Evolutionary conservation across 2,113 vertebrate species (phyloP).

Genomic region (Cyanoderma ruficeps): DNA sequence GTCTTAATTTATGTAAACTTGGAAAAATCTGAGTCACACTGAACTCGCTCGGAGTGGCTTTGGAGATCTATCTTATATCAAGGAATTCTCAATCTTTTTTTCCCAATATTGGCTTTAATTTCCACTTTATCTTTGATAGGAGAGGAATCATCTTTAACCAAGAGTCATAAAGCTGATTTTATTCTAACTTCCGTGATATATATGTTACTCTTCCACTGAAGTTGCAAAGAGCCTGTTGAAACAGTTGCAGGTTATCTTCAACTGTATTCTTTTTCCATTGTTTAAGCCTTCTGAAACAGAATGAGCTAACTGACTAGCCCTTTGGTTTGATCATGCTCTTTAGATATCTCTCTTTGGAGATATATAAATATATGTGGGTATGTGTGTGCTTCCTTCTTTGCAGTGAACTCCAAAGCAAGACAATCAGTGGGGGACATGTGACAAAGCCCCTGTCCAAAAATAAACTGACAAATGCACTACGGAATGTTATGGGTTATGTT

Average conservation of each 20-base stretch:
- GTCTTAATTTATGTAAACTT: not conserved
- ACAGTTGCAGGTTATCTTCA: not conserved
- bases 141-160: not conserved
- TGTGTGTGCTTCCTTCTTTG: not conserved
- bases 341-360: not conserved
- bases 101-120: not conserved
- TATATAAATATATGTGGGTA: rapidly evolving
- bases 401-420: not conserved
- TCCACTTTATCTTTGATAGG: not conserved
- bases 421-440: not conserved
- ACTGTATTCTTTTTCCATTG: not conserved
- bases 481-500: not conserved
- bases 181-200: not conserved
- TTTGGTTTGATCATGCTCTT: not conserved
- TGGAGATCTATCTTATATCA: not conserved
- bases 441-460: not conserved
- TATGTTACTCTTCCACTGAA: not conserved
- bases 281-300: not conserved
- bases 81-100: not conserved
- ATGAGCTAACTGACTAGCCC: not conserved
- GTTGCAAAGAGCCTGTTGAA: not conserved
- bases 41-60: not conserved
- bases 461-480: not conserved
- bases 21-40: not conserved
- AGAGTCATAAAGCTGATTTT: not conserved